phyloP scores from a whole-genome alignment of 2,888 invertebrate species.

The Ophion slaviceki region DNA sequence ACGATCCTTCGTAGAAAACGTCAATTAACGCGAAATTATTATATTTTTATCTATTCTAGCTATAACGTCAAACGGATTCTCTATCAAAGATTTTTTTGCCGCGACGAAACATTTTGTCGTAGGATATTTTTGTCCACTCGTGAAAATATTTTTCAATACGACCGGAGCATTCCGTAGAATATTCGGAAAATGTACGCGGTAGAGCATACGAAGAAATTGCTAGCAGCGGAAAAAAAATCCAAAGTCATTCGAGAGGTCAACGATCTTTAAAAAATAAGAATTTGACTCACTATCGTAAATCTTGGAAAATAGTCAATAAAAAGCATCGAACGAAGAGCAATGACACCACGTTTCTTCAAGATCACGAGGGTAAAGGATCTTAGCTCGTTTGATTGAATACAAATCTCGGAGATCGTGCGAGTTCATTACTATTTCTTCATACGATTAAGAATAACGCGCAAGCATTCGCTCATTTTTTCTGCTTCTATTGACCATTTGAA shows the following conservation, averaged over 20 bases:
- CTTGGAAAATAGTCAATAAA: not conserved
- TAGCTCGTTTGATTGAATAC: not conserved
- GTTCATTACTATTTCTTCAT: not conserved
- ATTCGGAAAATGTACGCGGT: not conserved
- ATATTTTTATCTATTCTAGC: not conserved
- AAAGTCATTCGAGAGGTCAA: not conserved
- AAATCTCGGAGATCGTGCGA: slow-evolving; percentile 1
- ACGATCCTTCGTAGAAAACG: slow-evolving; percentile 2
- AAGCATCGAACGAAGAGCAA: not conserved
- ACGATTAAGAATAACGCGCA: not conserved
- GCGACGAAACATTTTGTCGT: not conserved
- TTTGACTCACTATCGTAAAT: not conserved
- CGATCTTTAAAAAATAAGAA: not conserved
- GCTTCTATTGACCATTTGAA: slow-evolving; percentile 4
- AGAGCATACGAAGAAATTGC: not conserved
- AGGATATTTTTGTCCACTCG: not conserved
- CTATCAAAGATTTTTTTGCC: slow-evolving; percentile 7
- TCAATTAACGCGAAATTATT: not conserved
- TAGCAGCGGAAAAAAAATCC: not conserved
- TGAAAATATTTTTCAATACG: slow-evolving; percentile 7
- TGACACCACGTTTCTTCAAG: not conserved
- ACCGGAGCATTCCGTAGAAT: slow-evolving; percentile 1
- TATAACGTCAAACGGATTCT: not conserved
- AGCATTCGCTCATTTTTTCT: not conserved
- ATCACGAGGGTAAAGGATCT: not conserved